These are phyloP conservation scores for Lemur catta DNA, from an alignment of 2,797 vertebrate genomes.

Conservation along the genomic window DNA sequence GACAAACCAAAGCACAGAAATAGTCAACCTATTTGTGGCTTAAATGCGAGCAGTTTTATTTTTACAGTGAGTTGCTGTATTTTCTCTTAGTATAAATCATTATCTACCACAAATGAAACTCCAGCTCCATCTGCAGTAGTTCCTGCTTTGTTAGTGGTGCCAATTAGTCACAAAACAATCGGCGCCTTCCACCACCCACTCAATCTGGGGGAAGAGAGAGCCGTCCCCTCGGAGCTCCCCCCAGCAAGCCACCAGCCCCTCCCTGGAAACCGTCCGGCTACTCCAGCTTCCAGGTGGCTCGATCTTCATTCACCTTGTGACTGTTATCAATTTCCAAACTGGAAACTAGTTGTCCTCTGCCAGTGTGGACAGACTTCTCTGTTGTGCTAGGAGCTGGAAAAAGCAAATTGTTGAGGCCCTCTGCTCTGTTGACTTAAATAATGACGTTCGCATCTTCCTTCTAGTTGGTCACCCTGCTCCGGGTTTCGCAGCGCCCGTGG, in stretches of 20 bases:
- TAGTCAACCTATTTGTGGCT: conserved; percentile 74
- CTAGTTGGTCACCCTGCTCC: conserved; percentile 25
- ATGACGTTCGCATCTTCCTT: conserved; percentile 39
- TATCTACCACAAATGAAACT: conserved; percentile 41
- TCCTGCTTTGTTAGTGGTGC: conserved; percentile 38
- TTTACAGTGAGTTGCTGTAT: conserved; percentile 62
- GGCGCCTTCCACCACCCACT: background rate
- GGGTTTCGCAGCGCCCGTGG: background rate
- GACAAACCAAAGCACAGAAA: conserved; percentile 65
- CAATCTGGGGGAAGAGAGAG: background rate
- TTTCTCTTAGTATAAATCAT: conserved; percentile 68
- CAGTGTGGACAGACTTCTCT: background rate
- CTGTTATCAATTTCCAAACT: background rate
- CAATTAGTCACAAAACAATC: conserved; percentile 58
- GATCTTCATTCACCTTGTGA: background rate
- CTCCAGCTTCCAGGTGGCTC: background rate
- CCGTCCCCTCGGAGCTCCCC: background rate
- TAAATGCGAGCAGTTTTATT: conserved; percentile 70
- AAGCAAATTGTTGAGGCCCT: background rate
- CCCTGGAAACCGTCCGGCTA: background rate
- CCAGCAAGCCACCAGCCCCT: fast-evolving
- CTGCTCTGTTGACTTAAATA: conserved; percentile 63
- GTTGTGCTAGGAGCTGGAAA: background rate
- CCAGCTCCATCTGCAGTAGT: conserved; percentile 53
- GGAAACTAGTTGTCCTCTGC: background rate